Base-by-base conservation (phyloP, 2,113 vertebrate species). In the Alaudala cheleensis region DNA sequence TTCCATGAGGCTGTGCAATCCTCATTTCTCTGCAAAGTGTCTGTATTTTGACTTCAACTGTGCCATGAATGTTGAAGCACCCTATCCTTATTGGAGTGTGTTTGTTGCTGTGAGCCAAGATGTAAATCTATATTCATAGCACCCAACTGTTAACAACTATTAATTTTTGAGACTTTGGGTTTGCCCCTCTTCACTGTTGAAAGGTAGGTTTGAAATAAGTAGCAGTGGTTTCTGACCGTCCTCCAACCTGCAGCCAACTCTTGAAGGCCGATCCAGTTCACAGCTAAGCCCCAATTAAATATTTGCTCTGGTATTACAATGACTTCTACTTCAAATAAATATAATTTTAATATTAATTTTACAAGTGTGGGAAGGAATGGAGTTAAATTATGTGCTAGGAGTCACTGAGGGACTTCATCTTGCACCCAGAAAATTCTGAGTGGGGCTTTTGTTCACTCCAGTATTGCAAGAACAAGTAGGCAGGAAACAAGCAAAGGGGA, bases 231-330 rank as follows among this genome's bases (percentile, higher is more conserved):
- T 84, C 49, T 70, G 5, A 47, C 4, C 57, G 23, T 34, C 10
- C 2, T 11, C 5, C 11, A 62, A 13, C 6, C 22, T 67, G 12
- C 0, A 2, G 14, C 42, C 42, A 16, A 16, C 1, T 26, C 11
- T 44, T 33, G 29, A 86, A 65, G 50, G 4, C 37, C 50, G 33
- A 77, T 29, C 6, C 10, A 83, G 12, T 3, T 11, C 5, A 16
- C 29, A 64, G n/a, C 26, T 61, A 81, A 65, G 2, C 4, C 5
- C 4, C 13, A 21, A 28, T 15, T 67, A 62, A 60, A 77, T 83
- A 2, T 49, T 87, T 78, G 2, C 14, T 31, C 21, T 57, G 20
- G 1, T 24, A 58, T 50, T 57, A 50, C 28, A 85, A 33, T 51
- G 13, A 49, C 5, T 14, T 72, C 18, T 69, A 6, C 8, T 45